phyloP scores from a whole-genome alignment of 2,797 vertebrate species.

The Peromyscus eremicus region DNA sequence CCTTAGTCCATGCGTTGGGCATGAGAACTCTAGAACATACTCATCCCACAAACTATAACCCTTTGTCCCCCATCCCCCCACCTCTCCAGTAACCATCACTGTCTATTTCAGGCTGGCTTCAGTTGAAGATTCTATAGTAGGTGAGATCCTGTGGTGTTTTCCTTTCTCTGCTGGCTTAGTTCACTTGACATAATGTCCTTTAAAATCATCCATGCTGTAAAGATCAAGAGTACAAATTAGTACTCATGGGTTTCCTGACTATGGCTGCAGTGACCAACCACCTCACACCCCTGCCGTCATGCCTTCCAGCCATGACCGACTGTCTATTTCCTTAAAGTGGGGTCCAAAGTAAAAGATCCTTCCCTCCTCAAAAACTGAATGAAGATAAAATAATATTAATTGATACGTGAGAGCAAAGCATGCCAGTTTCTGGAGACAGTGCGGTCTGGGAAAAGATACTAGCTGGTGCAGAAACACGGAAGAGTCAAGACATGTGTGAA shows the following conservation, averaged over 20 bases:
- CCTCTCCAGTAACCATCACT: too few species aligned
- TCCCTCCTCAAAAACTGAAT: background rate
- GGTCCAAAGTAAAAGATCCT: background rate
- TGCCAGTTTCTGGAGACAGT: background rate
- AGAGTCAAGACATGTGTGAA: too few species aligned
- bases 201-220: background rate
- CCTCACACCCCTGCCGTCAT: background rate
- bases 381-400: background rate
- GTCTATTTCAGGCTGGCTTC: background rate
- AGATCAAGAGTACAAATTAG: background rate
- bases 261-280: background rate
- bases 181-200: background rate
- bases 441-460: background rate
- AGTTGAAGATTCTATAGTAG: background rate
- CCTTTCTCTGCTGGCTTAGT: background rate
- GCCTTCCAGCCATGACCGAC: too few species aligned
- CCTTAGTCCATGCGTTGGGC: rapidly evolving
- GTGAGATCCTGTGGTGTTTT: background rate
- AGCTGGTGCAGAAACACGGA: background rate
- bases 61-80: background rate
- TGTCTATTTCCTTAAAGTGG: background rate
- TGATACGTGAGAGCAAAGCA: background rate
- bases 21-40: background rate
- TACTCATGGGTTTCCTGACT: background rate
- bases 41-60: background rate